phyloP scores from a whole-genome alignment of 1,140 invertebrate genomes.

The Solenopsis fugax region DNA sequence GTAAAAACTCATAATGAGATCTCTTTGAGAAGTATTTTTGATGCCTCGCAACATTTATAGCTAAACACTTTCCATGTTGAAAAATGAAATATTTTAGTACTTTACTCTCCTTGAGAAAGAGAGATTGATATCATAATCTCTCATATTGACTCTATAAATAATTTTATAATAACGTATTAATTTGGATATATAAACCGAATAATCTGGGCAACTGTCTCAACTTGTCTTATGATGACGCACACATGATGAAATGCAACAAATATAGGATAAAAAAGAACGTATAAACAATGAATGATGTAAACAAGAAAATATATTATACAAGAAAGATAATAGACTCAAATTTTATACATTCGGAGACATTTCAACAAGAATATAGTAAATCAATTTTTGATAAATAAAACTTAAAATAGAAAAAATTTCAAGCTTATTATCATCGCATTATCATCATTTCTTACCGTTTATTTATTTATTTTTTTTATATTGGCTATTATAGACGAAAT shows the following conservation, averaged over 20 bases:
- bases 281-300: constrained; percentile 11
- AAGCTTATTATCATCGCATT: neutral
- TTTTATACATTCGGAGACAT: constrained; percentile 27
- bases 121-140: neutral
- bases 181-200: neutral
- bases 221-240: neutral
- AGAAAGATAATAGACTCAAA: constrained; percentile 28
- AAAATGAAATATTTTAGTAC: neutral
- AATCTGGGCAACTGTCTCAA: neutral
- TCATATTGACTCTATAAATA: neutral
- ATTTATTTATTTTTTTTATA: neutral
- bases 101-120: neutral
- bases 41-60: neutral
- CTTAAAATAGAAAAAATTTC: neutral
- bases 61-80: constrained; percentile 4
- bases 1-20: constrained; percentile 29
- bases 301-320: constrained; percentile 10
- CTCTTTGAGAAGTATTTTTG: constrained; percentile 31
- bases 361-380: constrained; percentile 24
- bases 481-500: neutral
- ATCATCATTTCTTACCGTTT: neutral
- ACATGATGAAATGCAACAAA: neutral
- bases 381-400: constrained; percentile 11
- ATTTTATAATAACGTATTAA: neutral
- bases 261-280: constrained; percentile 9